Conservation (phyloP, 35 echinoderm and acorn worm genomes). For the Ophiothrix spiculata region DNA sequence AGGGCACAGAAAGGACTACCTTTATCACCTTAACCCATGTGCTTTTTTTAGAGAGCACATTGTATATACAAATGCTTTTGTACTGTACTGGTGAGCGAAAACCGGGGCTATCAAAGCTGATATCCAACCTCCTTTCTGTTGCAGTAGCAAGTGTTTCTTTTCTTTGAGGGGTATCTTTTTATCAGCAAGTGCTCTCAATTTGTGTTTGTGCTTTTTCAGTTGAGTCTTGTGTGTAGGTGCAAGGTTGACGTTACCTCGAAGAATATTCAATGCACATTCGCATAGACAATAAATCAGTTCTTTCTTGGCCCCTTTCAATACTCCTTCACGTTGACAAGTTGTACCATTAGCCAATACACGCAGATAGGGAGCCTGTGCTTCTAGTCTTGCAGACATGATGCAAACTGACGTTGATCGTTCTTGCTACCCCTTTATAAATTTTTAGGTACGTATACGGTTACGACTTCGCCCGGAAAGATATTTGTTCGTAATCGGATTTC, state of each 20-base stretch:
- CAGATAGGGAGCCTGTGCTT: conserved; percentile 48
- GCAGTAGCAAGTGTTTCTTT: conserved; percentile 19
- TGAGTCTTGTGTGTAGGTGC: conserved; percentile 30
- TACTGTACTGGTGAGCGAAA: too few relatives aligned
- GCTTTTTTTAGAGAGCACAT: too few relatives aligned
- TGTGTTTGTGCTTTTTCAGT: conserved; percentile 50
- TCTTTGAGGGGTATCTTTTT: conserved; percentile 18
- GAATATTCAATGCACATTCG: conserved; percentile 60
- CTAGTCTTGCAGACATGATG: conserved; percentile 36
- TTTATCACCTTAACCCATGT: too few relatives aligned
- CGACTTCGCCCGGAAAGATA: conserved; percentile 46
- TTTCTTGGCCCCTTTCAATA: conserved; percentile 47
- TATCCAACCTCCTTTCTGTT: conserved; percentile 49
- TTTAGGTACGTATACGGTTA: conserved; percentile 4
- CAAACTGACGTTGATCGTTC: background rate
- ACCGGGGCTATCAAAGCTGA: conserved; percentile 9
- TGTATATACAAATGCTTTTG: too few relatives aligned
- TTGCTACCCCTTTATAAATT: conserved; percentile 5
- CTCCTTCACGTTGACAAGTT: conserved; percentile 39
- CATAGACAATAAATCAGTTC: conserved; percentile 46
- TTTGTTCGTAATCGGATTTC: conserved; percentile 49
- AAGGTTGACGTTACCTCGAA: conserved; percentile 50
- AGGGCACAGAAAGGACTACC: too few relatives aligned
- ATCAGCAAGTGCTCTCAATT: conserved; percentile 36
- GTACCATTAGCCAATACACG: conserved; percentile 51